A percentile compares a stretch with the other conserved stretches of the same genome.
These are phyloP conservation scores for Dendrocincla fuliginosa DNA, from an alignment of 2,797 vertebrate species.

Conservation along the genomic window DNA sequence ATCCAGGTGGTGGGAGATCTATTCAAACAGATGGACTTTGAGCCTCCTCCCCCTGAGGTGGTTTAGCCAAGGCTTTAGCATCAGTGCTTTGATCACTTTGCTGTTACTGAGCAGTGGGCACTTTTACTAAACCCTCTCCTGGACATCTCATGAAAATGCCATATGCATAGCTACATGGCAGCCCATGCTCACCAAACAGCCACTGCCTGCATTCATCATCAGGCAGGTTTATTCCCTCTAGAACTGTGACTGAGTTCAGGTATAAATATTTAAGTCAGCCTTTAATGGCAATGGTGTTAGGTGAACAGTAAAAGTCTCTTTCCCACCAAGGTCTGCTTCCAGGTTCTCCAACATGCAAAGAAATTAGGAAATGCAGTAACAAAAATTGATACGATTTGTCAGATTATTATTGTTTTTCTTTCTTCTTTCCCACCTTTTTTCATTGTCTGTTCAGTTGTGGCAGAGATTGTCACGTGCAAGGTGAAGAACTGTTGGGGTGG, in stretches of 20 bases:
- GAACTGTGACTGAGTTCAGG: background rate
- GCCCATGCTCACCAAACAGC: background rate
- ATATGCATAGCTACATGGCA: fast-evolving
- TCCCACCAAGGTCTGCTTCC: background rate
- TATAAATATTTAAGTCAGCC: background rate
- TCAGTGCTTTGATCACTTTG: background rate
- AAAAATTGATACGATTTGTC: background rate
- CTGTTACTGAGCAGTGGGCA: background rate
- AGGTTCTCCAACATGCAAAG: background rate
- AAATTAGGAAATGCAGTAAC: background rate
- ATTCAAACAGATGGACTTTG: background rate
- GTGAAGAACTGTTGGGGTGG: background rate
- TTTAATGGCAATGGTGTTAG: background rate
- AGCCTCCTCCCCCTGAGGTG: background rate
- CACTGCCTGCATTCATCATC: background rate
- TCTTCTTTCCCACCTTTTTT: background rate
- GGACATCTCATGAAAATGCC: background rate
- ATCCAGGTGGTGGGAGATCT: background rate
- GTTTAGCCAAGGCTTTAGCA: background rate
- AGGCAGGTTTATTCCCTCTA: background rate
- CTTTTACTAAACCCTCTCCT: background rate
- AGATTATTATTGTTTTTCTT: background rate
- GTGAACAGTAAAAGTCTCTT: background rate
- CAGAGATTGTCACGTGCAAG: background rate
- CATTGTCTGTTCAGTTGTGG: background rate